Conservation (phyloP, 2,797 vertebrate species). For the Atherinosoma microstoma region DNA sequence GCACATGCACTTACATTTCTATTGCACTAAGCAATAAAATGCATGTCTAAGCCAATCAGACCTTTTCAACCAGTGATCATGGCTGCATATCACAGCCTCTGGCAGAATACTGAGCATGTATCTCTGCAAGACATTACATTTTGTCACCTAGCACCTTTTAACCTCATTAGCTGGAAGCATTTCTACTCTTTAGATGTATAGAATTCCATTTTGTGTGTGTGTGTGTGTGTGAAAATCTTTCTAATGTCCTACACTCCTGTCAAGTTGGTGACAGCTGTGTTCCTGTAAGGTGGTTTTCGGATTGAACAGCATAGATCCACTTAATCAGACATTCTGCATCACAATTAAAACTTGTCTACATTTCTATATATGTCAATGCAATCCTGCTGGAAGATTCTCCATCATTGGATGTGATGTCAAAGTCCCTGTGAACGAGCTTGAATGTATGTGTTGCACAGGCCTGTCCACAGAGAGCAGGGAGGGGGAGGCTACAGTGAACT, state of each 20-base stretch:
- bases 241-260: neutral
- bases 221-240: neutral
- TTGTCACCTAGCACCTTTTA: no score
- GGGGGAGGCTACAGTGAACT: neutral
- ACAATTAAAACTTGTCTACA: neutral
- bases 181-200: neutral
- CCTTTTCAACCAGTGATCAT: neutral
- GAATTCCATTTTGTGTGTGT: no score
- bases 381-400: neutral
- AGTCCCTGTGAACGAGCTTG: neutral
- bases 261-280: neutral
- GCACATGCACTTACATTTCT: neutral
- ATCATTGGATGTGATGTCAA: neutral
- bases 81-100: constrained; percentile 1
- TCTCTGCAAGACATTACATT: neutral
- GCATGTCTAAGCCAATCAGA: constrained; percentile 8
- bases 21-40: neutral
- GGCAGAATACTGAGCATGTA: constrained; percentile 9
- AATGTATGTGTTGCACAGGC: neutral
- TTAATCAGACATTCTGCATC: neutral
- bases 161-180: neutral
- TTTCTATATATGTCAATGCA: neutral
- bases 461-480: neutral
- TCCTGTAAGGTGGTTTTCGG: neutral
- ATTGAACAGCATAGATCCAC: neutral